Evolutionary conservation across 2,888 invertebrate genomes (phyloP).

Genomic region (Drosophila melanosoma): DNA sequence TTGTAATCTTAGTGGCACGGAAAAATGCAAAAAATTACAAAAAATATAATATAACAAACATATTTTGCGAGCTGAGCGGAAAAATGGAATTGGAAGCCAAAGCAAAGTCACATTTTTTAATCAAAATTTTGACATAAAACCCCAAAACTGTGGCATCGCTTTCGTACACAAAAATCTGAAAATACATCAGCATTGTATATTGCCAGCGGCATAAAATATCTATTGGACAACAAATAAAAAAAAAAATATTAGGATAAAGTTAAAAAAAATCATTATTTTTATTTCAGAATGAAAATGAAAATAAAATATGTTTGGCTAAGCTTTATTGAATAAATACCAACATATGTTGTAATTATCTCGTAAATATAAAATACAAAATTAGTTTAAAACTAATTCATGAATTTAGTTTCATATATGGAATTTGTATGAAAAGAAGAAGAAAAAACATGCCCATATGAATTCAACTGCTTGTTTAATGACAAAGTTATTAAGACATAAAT

Average conservation of each 20-base stretch:
- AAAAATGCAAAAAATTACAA: conserved; percentile 53
- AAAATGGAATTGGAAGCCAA: conserved; percentile 52
- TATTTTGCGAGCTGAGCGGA: conserved; percentile 34
- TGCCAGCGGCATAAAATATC: conserved; percentile 2
- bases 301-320: background rate
- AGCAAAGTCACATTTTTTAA: conserved; percentile 65
- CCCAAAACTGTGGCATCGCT: conserved; percentile 37
- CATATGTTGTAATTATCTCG: background rate
- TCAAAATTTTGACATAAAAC: conserved; percentile 56
- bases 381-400: background rate
- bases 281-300: background rate
- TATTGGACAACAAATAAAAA: conserved; percentile 4
- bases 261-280: background rate
- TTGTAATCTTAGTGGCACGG: conserved; percentile 36
- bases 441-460: conserved; percentile 32
- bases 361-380: background rate
- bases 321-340: background rate
- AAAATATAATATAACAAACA: conserved; percentile 65
- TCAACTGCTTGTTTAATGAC: conserved; percentile 56
- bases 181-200: conserved; percentile 11
- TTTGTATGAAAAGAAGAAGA: background rate
- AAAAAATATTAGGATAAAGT: background rate
- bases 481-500: conserved; percentile 76
- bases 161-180: background rate
- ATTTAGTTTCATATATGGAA: background rate